Evolutionary conservation across 2,888 invertebrate species (phyloP).

Genomic region (Drosophila mulleri): DNA sequence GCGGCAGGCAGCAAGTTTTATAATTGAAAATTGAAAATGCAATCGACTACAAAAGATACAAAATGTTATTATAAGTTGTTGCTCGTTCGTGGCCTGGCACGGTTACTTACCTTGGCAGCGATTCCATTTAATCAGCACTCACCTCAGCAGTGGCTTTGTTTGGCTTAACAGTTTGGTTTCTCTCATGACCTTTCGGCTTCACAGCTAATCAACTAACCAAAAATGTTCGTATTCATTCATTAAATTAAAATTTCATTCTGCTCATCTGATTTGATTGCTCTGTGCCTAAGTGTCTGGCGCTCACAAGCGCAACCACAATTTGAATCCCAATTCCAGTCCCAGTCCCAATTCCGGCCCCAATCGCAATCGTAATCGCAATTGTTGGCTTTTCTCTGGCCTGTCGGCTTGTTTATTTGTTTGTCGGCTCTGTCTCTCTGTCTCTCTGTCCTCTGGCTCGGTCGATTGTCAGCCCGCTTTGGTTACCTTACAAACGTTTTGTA

Average conservation of each 20-base stretch:
- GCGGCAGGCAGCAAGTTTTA: constrained; percentile 15
- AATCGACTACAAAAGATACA: constrained; percentile 35
- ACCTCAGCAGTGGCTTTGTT: background rate
- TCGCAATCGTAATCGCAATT: constrained; percentile 75
- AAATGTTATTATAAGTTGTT: constrained; percentile 35
- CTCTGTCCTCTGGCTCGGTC: constrained; percentile 40
- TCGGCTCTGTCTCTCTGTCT: constrained; percentile 32
- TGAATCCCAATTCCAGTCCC: constrained; percentile 54
- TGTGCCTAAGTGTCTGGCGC: constrained; percentile 70
- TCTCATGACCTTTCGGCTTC: constrained; percentile 20
- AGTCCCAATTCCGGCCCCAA: constrained; percentile 55
- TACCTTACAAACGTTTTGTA: constrained; percentile 38
- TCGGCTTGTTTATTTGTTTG: constrained; percentile 63
- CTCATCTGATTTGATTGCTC: constrained; percentile 77
- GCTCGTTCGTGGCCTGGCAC: constrained; percentile 6
- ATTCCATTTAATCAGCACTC: constrained; percentile 10
- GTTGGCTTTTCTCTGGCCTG: constrained; percentile 58
- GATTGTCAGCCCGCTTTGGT: constrained; percentile 46
- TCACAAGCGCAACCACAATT: constrained; percentile 51
- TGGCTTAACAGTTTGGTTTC: constrained; percentile 1
- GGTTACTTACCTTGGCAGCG: constrained; percentile 12
- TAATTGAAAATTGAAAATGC: constrained; percentile 70
- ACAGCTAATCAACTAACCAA: constrained; percentile 75
- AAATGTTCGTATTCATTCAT: constrained; percentile 73
- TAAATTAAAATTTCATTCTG: constrained; percentile 79